Evolutionary conservation across 2,888 invertebrate species (phyloP).

Genomic region (Rugalucina vietnamica): DNA sequence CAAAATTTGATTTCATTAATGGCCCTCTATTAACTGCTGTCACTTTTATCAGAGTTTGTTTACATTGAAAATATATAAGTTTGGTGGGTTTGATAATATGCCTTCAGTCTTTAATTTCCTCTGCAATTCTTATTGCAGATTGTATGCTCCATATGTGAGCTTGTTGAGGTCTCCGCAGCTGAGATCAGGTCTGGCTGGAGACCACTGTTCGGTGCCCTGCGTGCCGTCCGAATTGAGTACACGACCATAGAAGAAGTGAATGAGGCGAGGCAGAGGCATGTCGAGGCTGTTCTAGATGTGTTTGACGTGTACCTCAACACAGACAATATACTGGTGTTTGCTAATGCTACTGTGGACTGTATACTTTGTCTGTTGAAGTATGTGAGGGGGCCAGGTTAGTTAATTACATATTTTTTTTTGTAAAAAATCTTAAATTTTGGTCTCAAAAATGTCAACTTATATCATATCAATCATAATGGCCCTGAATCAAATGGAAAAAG

Average conservation of each 20-base stretch:
- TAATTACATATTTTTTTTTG: background rate
- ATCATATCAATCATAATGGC: too few relatives aligned
- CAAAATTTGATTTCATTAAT: too few relatives aligned
- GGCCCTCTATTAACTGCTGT: too few relatives aligned
- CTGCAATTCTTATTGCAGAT: constrained; percentile 89
- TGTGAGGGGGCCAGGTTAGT: constrained; percentile 89
- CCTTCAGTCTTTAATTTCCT: too few relatives aligned
- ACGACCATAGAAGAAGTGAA: constrained; percentile 82
- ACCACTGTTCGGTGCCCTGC: constrained; percentile 95
- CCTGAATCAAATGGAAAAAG: too few relatives aligned
- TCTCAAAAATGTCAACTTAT: too few relatives aligned
- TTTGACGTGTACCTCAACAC: constrained; percentile 95
- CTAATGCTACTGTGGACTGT: constrained; percentile 97
- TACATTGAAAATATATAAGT: too few relatives aligned
- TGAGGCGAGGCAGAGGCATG: constrained; percentile 82
- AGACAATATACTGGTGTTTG: constrained; percentile 96
- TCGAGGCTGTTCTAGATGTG: constrained; percentile 89
- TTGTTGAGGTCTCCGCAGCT: constrained; percentile 96
- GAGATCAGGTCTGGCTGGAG: constrained; percentile 98
- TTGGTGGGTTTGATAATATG: too few relatives aligned
- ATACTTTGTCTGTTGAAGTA: constrained; percentile 93
- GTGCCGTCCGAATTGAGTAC: constrained; percentile 88
- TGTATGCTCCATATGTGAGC: constrained; percentile 97
- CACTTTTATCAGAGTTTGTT: too few relatives aligned
- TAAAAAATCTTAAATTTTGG: too few relatives aligned